phyloP scores from a whole-genome alignment of 2,797 vertebrate genomes.

The Pantherophis alleghaniensis region DNA sequence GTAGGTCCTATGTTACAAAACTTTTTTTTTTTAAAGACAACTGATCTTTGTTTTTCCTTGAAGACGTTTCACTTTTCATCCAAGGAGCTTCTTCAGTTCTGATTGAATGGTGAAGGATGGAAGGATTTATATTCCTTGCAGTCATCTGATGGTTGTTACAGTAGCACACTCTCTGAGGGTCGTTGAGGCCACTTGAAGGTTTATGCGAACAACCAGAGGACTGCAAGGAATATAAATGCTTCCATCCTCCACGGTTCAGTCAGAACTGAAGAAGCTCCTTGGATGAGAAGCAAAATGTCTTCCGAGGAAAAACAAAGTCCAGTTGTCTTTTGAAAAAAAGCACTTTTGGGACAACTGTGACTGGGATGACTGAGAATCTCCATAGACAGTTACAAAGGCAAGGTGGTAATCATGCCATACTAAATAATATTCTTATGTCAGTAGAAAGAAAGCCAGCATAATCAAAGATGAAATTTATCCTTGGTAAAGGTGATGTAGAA shows the following conservation, averaged over 20 bases:
- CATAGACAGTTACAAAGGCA: conserved; percentile 9
- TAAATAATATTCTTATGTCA: conserved; percentile 57
- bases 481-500: neutral
- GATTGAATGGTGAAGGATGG: neutral
- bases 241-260: conserved; percentile 20
- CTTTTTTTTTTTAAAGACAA: neutral
- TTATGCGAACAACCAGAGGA: neutral
- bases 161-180: neutral
- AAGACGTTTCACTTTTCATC: neutral
- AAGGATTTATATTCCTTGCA: neutral
- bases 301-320: neutral
- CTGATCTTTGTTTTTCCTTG: neutral
- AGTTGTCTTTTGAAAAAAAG: neutral
- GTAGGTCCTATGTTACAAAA: neutral
- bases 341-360: neutral
- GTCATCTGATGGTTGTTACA: neutral
- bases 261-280: neutral
- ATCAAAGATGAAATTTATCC: neutral
- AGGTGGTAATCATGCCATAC: conserved; percentile 11
- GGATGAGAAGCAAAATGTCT: neutral
- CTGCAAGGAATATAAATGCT: neutral
- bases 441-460: conserved; percentile 15
- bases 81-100: neutral
- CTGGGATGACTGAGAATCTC: neutral
- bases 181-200: neutral